Conservation (phyloP, 2,888 invertebrate species). For the Lasioglossum morio region DNA sequence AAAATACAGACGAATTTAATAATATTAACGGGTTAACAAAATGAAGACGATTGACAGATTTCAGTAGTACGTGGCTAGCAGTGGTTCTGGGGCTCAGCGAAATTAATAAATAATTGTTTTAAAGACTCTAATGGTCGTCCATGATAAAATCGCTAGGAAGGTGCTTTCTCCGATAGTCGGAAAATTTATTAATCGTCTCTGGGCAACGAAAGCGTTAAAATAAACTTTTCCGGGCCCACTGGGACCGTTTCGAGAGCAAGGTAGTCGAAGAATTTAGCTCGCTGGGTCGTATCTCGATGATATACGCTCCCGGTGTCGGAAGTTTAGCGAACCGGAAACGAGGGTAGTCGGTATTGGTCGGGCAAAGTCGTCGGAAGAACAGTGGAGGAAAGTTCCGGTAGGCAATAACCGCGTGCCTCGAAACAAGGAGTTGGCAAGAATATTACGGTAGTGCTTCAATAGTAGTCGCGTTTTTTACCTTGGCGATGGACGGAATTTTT, state of each 20-base stretch:
- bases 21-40: no score
- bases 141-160: background rate
- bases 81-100: no score
- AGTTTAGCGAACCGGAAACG: constrained; percentile 19
- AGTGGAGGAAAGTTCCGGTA: background rate
- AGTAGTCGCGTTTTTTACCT: no score
- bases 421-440: background rate
- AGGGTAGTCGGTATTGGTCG: constrained; percentile 12
- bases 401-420: background rate
- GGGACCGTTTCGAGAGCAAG: background rate
- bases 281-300: background rate
- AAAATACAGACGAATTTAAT: no score
- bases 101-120: no score
- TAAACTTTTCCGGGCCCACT: background rate
- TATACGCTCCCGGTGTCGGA: background rate
- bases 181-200: background rate
- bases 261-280: background rate
- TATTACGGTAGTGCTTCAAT: no score
- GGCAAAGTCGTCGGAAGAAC: background rate
- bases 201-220: background rate
- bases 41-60: no score
- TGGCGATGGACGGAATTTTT: no score
- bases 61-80: no score
- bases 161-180: background rate
- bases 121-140: background rate